phyloP scores from a whole-genome alignment of 2,113 vertebrate species.

The Rhinogobius similis region DNA sequence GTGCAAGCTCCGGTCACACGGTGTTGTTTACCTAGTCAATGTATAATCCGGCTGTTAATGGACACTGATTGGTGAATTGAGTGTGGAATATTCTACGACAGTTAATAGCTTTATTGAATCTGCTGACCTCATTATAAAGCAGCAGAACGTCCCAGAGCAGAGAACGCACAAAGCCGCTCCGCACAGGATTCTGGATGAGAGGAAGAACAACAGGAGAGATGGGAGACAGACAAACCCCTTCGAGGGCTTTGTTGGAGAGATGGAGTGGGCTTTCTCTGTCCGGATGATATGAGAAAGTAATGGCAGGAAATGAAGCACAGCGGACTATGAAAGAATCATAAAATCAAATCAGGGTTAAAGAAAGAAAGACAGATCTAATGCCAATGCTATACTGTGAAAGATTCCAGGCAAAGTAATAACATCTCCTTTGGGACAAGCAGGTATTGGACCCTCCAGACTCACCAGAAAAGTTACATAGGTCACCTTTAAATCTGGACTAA shows the following conservation, averaged over 20 bases:
- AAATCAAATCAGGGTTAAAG: neutral
- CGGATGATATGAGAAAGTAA: neutral
- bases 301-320: neutral
- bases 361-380: too few relatives aligned
- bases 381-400: neutral
- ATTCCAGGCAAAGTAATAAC: neutral
- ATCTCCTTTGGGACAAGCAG: neutral
- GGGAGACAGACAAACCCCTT: neutral
- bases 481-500: neutral
- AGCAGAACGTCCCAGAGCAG: conserved; percentile 67
- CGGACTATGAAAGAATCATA: neutral
- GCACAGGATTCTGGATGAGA: neutral
- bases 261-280: neutral
- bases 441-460: neutral
- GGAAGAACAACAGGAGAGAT: neutral
- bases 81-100: conserved; percentile 58
- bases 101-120: conserved; percentile 69
- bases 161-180: conserved; percentile 69
- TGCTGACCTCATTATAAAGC: conserved; percentile 73
- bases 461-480: neutral
- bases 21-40: conserved; percentile 22
- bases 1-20: conserved; percentile 37
- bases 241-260: neutral
- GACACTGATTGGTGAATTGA: conserved; percentile 44
- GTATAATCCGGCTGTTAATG: conserved; percentile 41